Evolutionary conservation across 1,140 invertebrate species (phyloP).

Genomic region (Pinna nobilis): DNA sequence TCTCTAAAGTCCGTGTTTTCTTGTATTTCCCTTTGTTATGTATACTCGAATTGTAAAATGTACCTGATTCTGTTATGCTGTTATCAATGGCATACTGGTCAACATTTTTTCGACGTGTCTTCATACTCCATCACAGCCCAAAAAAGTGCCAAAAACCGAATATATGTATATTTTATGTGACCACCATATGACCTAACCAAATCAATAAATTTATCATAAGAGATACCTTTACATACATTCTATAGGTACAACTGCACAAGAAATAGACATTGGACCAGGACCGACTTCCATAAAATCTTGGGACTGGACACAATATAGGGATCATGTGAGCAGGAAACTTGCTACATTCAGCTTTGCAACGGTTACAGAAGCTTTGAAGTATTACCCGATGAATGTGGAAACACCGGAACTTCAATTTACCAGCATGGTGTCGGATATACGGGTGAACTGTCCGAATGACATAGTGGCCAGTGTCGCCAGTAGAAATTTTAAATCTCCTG

Average conservation of each 20-base stretch:
- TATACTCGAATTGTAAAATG: too few relatives aligned
- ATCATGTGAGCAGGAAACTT: slow-evolving; percentile 38
- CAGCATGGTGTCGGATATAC: slow-evolving; percentile 47
- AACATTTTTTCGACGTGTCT: too few relatives aligned
- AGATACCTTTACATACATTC: too few relatives aligned
- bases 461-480: slow-evolving; percentile 35
- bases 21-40: too few relatives aligned
- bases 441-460: slow-evolving; percentile 48
- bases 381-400: slow-evolving; percentile 43
- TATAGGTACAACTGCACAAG: slow-evolving; percentile 49
- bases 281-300: slow-evolving; percentile 43
- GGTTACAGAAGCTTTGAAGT: slow-evolving; percentile 29
- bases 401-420: slow-evolving; percentile 50
- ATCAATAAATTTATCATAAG: too few relatives aligned
- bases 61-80: too few relatives aligned
- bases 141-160: too few relatives aligned
- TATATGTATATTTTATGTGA: too few relatives aligned
- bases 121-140: too few relatives aligned
- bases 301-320: slow-evolving; percentile 51
- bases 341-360: slow-evolving; percentile 52
- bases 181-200: too few relatives aligned
- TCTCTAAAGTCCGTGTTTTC: too few relatives aligned
- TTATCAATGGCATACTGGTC: too few relatives aligned
- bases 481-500: slow-evolving; percentile 38
- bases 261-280: slow-evolving; percentile 40